Conservation (phyloP, 1,140 invertebrate genomes). For the Rhysida immarginata region DNA sequence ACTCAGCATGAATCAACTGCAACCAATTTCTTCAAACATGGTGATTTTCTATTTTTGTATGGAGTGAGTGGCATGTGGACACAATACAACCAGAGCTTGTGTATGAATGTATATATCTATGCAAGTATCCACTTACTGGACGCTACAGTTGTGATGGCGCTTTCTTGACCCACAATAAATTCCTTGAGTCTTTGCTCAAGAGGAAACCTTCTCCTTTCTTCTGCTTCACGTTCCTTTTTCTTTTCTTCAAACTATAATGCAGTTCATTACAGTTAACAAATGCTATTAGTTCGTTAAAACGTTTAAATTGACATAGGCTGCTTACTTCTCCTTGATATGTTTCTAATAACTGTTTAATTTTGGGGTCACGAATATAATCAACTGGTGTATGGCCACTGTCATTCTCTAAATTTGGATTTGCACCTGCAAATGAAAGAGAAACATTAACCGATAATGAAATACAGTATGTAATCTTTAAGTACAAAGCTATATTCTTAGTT, state of each 20-base stretch:
- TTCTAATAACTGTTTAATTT: slow-evolving; percentile 37
- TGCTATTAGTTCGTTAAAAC: too few species aligned
- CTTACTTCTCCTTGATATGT: slow-evolving; percentile 28
- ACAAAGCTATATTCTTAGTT: too few species aligned
- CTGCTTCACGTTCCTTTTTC: slow-evolving; percentile 44
- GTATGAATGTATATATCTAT: background rate
- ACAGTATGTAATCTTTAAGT: too few species aligned
- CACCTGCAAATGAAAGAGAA: slow-evolving; percentile 30
- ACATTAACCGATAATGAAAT: too few species aligned
- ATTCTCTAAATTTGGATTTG: slow-evolving; percentile 44
- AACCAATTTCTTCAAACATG: too few species aligned
- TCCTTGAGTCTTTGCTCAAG: slow-evolving; percentile 72
- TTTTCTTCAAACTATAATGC: slow-evolving; percentile 39
- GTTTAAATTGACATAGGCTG: too few species aligned
- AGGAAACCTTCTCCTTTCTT: slow-evolving; percentile 70
- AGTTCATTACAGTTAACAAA: too few species aligned
- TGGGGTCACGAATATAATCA: slow-evolving; percentile 51
- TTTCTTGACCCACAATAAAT: slow-evolving; percentile 76
- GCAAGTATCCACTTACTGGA: slow-evolving; percentile 42
- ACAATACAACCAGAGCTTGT: too few species aligned
- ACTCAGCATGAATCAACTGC: too few species aligned
- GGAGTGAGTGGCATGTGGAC: too few species aligned
- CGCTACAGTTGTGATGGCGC: slow-evolving; percentile 68
- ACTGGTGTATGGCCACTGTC: slow-evolving; percentile 56
- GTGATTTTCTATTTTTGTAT: too few species aligned